A percentile compares a stretch with the other conserved stretches of the same genome.
These are phyloP conservation scores for Diplodus sargus DNA, from an alignment of 2,797 vertebrate genomes.

Conservation along the genomic window DNA sequence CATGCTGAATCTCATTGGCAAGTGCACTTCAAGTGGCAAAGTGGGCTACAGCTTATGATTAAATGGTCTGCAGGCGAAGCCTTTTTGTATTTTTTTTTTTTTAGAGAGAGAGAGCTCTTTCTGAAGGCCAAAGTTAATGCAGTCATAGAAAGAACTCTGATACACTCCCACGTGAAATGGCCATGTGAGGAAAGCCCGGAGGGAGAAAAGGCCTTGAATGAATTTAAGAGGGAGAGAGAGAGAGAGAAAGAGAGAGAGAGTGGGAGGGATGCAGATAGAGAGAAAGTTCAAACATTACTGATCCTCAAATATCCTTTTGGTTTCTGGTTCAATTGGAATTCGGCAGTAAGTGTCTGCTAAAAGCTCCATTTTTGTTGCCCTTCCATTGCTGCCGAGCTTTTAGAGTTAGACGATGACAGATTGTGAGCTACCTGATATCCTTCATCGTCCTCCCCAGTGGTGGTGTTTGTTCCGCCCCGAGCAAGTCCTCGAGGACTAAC, in stretches of 20 bases:
- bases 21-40: constrained; percentile 80
- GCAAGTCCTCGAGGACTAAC: constrained; percentile 82
- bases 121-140: constrained; percentile 84
- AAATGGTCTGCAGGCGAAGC: constrained; percentile 74
- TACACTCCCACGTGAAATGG: constrained; percentile 80
- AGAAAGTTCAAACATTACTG: constrained; percentile 78
- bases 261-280: constrained; percentile 64
- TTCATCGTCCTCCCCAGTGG: constrained; percentile 83
- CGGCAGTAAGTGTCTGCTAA: constrained; percentile 79
- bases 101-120: constrained; percentile 69
- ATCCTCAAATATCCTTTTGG: constrained; percentile 82
- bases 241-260: constrained; percentile 44
- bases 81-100: constrained; percentile 75
- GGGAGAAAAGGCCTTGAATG: constrained; percentile 79
- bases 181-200: constrained; percentile 80
- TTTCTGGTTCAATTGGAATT: constrained; percentile 81
- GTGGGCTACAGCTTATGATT: constrained; percentile 80
- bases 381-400: constrained; percentile 77
- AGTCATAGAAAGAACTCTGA: constrained; percentile 80
- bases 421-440: constrained; percentile 86
- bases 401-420: constrained; percentile 84
- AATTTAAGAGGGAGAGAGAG: constrained; percentile 67
- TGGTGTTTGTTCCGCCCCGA: constrained; percentile 82
- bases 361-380: constrained; percentile 81
- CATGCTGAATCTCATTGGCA: constrained; percentile 71